Base-by-base conservation (phyloP, 2,797 vertebrate species). In the Esox masquinongy region DNA sequence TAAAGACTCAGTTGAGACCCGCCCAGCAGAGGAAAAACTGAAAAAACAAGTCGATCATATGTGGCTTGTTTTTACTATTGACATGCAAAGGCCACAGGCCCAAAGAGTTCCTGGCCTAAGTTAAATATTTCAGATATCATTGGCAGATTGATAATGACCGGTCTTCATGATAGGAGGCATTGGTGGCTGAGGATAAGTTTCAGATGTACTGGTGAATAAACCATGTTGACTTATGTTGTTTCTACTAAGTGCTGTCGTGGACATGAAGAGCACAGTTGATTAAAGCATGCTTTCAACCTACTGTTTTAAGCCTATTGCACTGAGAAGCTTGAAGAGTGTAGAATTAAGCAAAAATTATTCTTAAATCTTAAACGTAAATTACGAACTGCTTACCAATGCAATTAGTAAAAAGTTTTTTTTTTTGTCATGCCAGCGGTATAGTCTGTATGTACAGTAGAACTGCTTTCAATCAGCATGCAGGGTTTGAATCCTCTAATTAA, bases 101-200 rank as follows among this genome's bases (percentile, higher is more conserved):
- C 56, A 70, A 79, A 76, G 71, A 70, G 50, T n/a, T 59, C 7
- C 76, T 61, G 50, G 50, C 63, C 63, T 59, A 70, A 26, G 71
- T 34, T 76, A 75, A 70, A 67, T 36, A 67, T 73, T 47, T 47
- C 31, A 16, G 22, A 26, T 69, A 56, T 72, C 77, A 79, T 63
- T 59, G 68, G 11, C 51, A 66, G 75, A 81, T 79, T 74, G 63
- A 82, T 82, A 26, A 24, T 22, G 39, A 22, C 22, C 31, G 7
- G 16, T 43, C 14, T 16, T 5, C 14, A 70, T 15, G 43, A 70
- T n/a, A 70, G 43, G 43, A 24, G 22, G 43, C 43, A 70, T 12
- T 24, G 43, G 22, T 50, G 22, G 19, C 39, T 24, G n/a, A 70
- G 22, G 16, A 22, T 47, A 24, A 16, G 68, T 15, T 43, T 43